Evolutionary conservation across 2,113 vertebrate species (phyloP).

Genomic region (Verasper variegatus): DNA sequence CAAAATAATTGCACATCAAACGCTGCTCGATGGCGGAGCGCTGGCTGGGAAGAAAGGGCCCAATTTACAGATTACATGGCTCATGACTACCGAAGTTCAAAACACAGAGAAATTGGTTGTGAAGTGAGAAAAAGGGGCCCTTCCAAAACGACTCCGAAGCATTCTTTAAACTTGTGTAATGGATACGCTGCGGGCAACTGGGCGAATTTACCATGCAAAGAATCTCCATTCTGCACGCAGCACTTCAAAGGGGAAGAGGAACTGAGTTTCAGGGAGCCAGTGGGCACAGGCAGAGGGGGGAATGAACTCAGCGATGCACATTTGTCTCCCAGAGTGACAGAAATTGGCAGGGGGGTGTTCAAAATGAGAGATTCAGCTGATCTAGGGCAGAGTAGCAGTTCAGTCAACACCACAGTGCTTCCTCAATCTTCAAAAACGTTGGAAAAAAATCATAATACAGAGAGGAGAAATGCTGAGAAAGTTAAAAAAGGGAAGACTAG

Average conservation of each 20-base stretch:
- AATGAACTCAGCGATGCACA: conserved; percentile 74
- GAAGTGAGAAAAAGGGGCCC: conserved; percentile 78
- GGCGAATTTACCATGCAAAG: conserved; percentile 85
- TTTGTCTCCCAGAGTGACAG: conserved; percentile 83
- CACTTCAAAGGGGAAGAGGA: conserved; percentile 82
- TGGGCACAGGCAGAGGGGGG: conserved; percentile 79
- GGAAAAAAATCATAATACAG: conserved; percentile 57
- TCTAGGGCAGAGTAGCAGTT: conserved; percentile 70
- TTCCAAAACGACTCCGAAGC: conserved; percentile 80
- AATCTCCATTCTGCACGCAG: conserved; percentile 82
- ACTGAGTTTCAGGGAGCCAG: conserved; percentile 81
- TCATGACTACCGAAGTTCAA: conserved; percentile 84
- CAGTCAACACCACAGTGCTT: conserved; percentile 72
- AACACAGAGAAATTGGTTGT: conserved; percentile 85
- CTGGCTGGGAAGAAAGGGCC: conserved; percentile 74
- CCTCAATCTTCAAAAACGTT: conserved; percentile 73
- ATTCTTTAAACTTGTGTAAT: conserved; percentile 86
- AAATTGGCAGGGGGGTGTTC: conserved; percentile 76
- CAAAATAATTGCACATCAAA: conserved; percentile 88
- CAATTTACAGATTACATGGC: conserved; percentile 87
- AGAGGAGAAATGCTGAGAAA: conserved; percentile 62
- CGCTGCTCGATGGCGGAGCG: conserved; percentile 69
- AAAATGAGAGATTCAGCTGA: conserved; percentile 82
- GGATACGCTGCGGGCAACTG: conserved; percentile 82
- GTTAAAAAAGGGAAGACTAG: conserved; percentile 33